phyloP scores from a whole-genome alignment of 2,797 vertebrate species.

The Eupleurogrammus muticus region DNA sequence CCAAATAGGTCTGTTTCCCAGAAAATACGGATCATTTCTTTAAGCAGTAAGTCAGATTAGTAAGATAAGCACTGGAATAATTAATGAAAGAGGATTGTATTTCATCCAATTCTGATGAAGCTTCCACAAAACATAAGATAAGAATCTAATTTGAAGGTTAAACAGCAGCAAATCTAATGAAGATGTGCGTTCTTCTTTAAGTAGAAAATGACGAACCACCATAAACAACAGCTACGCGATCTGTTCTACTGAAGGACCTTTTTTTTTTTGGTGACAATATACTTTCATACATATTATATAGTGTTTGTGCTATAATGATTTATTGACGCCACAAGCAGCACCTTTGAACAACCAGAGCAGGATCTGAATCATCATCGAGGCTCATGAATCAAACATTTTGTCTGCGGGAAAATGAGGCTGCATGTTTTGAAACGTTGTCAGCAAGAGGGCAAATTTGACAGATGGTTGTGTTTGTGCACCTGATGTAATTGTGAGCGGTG shows the following conservation, averaged over 20 bases:
- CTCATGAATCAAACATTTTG: slow-evolving; percentile 48
- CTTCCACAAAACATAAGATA: neutral
- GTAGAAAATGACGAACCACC: neutral
- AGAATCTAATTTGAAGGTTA: slow-evolving; percentile 7
- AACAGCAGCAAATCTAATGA: fast-evolving
- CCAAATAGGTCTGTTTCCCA: neutral
- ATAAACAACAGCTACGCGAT: neutral
- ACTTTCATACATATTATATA: slow-evolving; percentile 38
- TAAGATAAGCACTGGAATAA: neutral
- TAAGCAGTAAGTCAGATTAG: neutral
- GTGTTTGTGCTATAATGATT: slow-evolving; percentile 37
- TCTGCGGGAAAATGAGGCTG: slow-evolving; percentile 17
- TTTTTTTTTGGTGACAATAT: neutral
- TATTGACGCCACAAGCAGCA: slow-evolving; percentile 33
- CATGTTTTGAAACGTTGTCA: slow-evolving; percentile 11
- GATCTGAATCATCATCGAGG: slow-evolving; percentile 32
- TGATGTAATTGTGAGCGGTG: neutral
- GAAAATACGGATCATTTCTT: neutral
- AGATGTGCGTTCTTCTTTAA: neutral
- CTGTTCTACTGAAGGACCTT: neutral
- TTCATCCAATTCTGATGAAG: neutral
- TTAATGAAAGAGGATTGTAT: neutral
- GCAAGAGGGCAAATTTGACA: slow-evolving; percentile 38
- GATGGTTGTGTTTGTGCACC: slow-evolving; percentile 46
- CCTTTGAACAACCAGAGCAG: slow-evolving; percentile 9